Percentiles rank a stretch among this genome's conserved stretches.
phyloP scores from a whole-genome alignment of 2,888 invertebrate genomes.

The Cataglyphis livida region DNA sequence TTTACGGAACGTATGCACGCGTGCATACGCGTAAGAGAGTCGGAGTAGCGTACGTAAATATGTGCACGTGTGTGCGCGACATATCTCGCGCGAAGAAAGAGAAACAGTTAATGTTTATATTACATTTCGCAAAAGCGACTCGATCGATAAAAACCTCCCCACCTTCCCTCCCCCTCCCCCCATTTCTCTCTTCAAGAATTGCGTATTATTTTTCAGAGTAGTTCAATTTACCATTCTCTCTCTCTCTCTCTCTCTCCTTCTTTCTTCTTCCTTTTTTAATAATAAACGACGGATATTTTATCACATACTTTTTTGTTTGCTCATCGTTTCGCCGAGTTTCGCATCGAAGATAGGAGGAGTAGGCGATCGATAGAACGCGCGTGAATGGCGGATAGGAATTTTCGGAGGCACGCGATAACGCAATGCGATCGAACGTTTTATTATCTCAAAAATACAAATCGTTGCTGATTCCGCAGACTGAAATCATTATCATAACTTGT shows the following conservation, averaged over 20 bases:
- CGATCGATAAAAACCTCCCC: slow-evolving; percentile 57
- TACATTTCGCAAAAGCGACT: slow-evolving; percentile 42
- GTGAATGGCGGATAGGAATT: slow-evolving; percentile 52
- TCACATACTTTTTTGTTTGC: slow-evolving; percentile 52
- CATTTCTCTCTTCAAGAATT: neutral
- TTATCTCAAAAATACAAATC: slow-evolving; percentile 44
- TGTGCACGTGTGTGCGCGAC: neutral
- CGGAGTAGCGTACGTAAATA: neutral
- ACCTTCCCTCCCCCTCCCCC: slow-evolving; percentile 26
- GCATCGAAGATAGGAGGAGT: slow-evolving; percentile 25
- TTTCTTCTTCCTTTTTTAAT: slow-evolving; percentile 12
- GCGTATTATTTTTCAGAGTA: slow-evolving; percentile 50
- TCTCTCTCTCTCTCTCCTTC: neutral
- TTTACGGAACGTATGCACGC: slow-evolving; percentile 21
- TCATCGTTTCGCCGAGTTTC: slow-evolving; percentile 41
- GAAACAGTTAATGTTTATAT: slow-evolving; percentile 43
- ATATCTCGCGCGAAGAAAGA: neutral
- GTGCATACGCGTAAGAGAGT: neutral
- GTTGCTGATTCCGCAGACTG: neutral
- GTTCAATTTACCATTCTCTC: slow-evolving; percentile 42
- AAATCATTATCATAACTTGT: slow-evolving; percentile 57
- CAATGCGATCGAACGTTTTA: slow-evolving; percentile 46
- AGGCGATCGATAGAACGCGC: slow-evolving; percentile 48
- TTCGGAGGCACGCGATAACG: slow-evolving; percentile 49
- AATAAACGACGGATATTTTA: slow-evolving; percentile 53